phyloP scores from a whole-genome alignment of 23 tunicate species.

The Trididemnum nubilum region DNA sequence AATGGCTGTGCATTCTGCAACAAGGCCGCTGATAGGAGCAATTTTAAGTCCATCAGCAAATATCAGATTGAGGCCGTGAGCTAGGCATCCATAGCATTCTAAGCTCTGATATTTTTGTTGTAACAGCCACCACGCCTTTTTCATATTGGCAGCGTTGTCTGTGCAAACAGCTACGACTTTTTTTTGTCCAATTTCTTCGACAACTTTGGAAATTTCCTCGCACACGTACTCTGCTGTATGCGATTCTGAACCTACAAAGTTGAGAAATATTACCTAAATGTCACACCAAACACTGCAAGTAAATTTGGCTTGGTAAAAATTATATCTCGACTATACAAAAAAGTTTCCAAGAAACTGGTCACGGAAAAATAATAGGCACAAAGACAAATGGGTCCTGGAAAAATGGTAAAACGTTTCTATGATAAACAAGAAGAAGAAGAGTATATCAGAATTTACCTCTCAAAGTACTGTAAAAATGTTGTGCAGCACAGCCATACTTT shows the following conservation, averaged over 20 bases:
- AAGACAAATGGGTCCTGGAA: no score
- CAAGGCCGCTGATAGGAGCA: neutral
- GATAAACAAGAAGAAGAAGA: no score
- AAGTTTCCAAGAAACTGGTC: no score
- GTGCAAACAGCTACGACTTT: slow-evolving; percentile 7
- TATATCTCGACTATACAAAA: no score
- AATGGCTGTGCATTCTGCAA: neutral
- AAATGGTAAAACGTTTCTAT: no score
- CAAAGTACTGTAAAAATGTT: no score
- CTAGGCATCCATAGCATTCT: neutral
- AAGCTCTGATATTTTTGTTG: neutral
- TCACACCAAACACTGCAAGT: no score
- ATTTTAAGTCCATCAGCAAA: neutral
- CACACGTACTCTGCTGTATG: neutral
- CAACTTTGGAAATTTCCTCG: neutral
- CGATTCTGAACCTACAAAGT: neutral
- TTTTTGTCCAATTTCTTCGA: neutral
- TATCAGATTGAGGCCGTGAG: neutral
- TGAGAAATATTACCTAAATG: no score
- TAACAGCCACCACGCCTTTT: neutral
- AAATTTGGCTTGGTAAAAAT: no score
- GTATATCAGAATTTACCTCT: no score
- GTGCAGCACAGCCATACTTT: no score
- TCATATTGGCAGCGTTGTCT: slow-evolving; percentile 1
- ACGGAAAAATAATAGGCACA: no score